Evolutionary conservation across 2,113 vertebrate genomes (phyloP).

Genomic region (Mormyrus lacerda): DNA sequence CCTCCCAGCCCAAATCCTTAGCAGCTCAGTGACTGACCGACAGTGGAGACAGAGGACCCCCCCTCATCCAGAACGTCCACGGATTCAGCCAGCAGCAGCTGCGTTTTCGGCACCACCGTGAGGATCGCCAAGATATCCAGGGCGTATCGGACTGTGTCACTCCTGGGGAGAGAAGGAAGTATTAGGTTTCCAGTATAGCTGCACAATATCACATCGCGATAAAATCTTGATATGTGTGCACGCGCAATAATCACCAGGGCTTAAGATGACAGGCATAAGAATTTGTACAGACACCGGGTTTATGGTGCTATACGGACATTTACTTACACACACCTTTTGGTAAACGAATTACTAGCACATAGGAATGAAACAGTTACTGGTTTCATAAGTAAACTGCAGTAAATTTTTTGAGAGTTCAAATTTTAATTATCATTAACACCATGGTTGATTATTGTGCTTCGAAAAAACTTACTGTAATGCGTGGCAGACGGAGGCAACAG

Average conservation of each 20-base stretch:
- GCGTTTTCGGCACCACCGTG: slow-evolving; percentile 95
- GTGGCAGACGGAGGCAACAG: neutral
- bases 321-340: neutral
- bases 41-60: slow-evolving; percentile 84
- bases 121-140: slow-evolving; percentile 93
- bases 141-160: slow-evolving; percentile 95
- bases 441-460: neutral
- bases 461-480: neutral
- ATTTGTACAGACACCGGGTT: neutral
- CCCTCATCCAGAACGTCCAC: slow-evolving; percentile 89
- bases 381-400: neutral
- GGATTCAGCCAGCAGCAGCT: slow-evolving; percentile 83
- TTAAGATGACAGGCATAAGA: neutral
- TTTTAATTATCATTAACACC: neutral
- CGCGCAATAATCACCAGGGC: neutral
- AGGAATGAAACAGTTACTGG: too few relatives aligned
- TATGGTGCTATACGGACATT: neutral
- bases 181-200: neutral
- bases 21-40: slow-evolving; percentile 65
- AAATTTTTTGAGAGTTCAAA: neutral
- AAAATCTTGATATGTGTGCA: neutral
- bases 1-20: neutral
- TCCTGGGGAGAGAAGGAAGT: slow-evolving; percentile 59
- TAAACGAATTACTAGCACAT: neutral
- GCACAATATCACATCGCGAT: neutral